These are phyloP conservation scores for Xanthia togata DNA, from an alignment of 2,888 invertebrate genomes.

Conservation along the genomic window DNA sequence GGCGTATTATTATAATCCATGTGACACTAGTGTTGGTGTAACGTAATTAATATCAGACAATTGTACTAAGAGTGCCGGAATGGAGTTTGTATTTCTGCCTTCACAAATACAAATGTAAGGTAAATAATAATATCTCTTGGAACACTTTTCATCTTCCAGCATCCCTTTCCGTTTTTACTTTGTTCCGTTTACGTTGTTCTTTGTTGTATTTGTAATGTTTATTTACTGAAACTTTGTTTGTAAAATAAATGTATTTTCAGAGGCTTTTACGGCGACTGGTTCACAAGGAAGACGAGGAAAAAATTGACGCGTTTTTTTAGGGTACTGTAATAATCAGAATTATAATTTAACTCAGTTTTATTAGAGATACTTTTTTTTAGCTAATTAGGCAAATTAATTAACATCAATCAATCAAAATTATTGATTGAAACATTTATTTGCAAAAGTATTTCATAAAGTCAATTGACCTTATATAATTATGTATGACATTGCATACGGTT, in stretches of 20 bases:
- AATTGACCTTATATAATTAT: background rate
- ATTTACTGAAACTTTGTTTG: constrained; percentile 49
- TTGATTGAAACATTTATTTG: background rate
- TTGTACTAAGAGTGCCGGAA: constrained; percentile 74
- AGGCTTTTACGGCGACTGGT: constrained; percentile 1
- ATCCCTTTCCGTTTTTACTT: constrained; percentile 37
- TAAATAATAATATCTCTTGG: constrained; percentile 64
- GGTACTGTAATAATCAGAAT: background rate
- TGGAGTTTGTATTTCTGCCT: constrained; percentile 77
- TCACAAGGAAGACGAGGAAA: background rate
- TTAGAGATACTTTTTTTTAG: background rate
- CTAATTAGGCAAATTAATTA: background rate
- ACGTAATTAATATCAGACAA: constrained; percentile 77
- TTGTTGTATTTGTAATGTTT: constrained; percentile 46
- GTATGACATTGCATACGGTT: background rate
- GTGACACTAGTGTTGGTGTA: constrained; percentile 83
- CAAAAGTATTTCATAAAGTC: background rate
- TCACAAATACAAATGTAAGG: constrained; percentile 70
- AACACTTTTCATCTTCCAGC: constrained; percentile 41
- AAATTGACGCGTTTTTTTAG: constrained; percentile 3
- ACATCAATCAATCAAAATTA: background rate
- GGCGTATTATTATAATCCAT: constrained; percentile 71
- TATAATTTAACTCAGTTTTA: background rate
- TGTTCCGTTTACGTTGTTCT: constrained; percentile 43
- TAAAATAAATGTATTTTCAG: constrained; percentile 31